phyloP scores from a whole-genome alignment of 2,113 vertebrate species.

The Tychaedon coryphoeus region DNA sequence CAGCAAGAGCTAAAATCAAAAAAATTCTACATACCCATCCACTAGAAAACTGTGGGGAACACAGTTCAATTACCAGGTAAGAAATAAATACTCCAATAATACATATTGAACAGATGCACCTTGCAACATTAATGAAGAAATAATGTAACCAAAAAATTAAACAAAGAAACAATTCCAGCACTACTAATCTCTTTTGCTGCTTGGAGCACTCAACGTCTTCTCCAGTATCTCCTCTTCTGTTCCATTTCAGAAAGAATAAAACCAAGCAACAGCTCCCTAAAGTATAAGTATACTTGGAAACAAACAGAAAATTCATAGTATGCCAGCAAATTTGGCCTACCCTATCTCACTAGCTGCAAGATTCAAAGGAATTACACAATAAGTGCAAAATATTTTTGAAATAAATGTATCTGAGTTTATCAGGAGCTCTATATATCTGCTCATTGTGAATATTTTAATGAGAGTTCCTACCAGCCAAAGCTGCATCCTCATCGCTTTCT shows the following conservation, averaged over 20 bases:
- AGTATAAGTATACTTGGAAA: not conserved
- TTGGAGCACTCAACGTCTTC: not conserved
- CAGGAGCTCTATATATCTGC: not conserved
- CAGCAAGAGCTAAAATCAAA: not conserved
- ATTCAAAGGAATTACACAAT: not conserved
- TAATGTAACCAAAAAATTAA: not conserved
- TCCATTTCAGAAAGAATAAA: not conserved
- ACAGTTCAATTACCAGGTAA: not conserved
- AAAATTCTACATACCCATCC: not conserved
- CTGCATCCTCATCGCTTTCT: conserved; percentile 95
- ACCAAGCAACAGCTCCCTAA: not conserved
- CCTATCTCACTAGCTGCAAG: not conserved
- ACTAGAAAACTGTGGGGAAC: not conserved
- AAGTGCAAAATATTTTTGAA: not conserved
- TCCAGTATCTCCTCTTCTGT: not conserved
- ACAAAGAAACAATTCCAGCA: not conserved
- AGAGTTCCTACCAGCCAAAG: conserved; percentile 84
- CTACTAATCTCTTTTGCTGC: not conserved
- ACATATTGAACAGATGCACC: not conserved
- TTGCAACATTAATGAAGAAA: not conserved
- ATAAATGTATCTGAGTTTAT: not conserved
- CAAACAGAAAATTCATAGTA: not conserved
- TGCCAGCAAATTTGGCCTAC: not conserved
- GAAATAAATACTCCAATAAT: not conserved
- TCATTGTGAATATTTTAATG: not conserved